Conservation (phyloP, 2,888 invertebrate species). For the Drosophila anomalipes region DNA sequence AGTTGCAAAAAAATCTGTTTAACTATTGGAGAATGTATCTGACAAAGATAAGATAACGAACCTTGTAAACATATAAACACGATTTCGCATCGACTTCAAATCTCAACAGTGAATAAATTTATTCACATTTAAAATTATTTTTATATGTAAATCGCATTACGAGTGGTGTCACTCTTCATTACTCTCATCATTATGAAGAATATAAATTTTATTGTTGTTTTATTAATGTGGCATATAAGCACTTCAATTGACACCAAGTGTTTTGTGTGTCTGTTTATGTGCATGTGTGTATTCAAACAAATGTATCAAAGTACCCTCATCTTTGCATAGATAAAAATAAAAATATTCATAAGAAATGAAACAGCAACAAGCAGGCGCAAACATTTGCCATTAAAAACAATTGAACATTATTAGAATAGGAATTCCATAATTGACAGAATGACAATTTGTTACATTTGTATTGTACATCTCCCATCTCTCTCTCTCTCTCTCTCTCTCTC, state of each 20-base stretch:
- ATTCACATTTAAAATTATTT: neutral
- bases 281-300: conserved; percentile 25
- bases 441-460: conserved; percentile 3
- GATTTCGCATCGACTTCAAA: neutral
- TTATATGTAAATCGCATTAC: conserved; percentile 7
- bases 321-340: conserved; percentile 19
- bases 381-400: conserved; percentile 65
- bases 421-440: conserved; percentile 22
- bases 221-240: conserved; percentile 36
- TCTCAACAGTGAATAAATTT: neutral
- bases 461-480: neutral
- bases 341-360: conserved; percentile 37
- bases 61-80: neutral
- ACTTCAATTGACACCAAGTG: conserved; percentile 61
- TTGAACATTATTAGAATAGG: conserved; percentile 52
- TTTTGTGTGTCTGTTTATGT: conserved; percentile 38
- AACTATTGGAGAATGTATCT: neutral
- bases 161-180: neutral
- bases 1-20: neutral
- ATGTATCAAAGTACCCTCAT: conserved; percentile 31
- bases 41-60: neutral
- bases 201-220: conserved; percentile 25
- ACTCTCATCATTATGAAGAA: conserved; percentile 12
- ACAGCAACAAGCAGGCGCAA: conserved; percentile 56
- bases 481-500: neutral